Base-by-base conservation (phyloP, 2,797 vertebrate species). In the Cossypha caffra region DNA sequence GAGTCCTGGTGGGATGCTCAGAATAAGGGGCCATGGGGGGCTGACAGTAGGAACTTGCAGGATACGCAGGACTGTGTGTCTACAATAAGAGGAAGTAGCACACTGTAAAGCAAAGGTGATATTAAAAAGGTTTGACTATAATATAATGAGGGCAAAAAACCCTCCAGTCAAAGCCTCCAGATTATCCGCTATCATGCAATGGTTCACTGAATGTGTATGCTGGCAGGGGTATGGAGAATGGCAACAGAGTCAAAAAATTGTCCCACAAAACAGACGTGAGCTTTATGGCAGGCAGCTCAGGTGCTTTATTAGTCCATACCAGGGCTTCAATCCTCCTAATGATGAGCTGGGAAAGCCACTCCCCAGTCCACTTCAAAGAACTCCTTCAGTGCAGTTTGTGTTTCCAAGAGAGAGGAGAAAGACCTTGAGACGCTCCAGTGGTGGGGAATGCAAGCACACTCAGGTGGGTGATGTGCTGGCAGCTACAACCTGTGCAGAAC, bases 131-230 rank as follows among this genome's bases (percentile, higher is more conserved):
- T 86, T 90, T 93, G 91, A 59, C 26, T 75, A 12, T 33, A 92
- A 87, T 86, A 87, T 84, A 13, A 21, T 1, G 6, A 87, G 67
- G 84, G 90, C 80, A 87, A 93, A 66, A 91, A 88, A 66, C 59
- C 59, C 67, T 86, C 25, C 86, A 80, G 26, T 86, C 84, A 96
- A 85, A 95, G 42, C 24, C 82, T 28, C 29, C 69, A 88, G 84
- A 85, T 93, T 62, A 93, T 76, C 75, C 77, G 61, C 68, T 90
- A 21, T 82, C 71, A 31, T 59, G 57, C 37, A 88, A 37, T 5
- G 31, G 77, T 67, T 59, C 80, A 64, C 38, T 25, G 59, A 52
- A 61, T 28, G 51, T 8, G 17, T 81, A 35, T 0, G 1, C 20
- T 72, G 72, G 16, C 58, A 63, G 78, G 43, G 24, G 17, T 1